A percentile compares a stretch with the other conserved stretches of the same genome.
These are phyloP conservation scores for Piliocolobus tephrosceles DNA, from an alignment of 2,113 vertebrate species.

Conservation along the genomic window DNA sequence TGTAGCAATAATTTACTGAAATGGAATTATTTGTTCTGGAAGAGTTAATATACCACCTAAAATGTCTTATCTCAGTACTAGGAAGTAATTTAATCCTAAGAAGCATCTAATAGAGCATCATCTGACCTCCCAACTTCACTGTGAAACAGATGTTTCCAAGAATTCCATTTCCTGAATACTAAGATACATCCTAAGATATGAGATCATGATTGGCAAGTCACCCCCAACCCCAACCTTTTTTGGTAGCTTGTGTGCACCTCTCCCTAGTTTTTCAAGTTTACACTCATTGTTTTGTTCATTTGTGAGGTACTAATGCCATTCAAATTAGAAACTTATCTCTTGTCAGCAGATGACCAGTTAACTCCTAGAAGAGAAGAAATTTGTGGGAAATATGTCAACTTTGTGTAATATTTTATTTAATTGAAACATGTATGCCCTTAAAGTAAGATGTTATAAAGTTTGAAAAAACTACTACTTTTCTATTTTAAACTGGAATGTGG, in stretches of 20 bases:
- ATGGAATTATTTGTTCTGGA: conserved; percentile 39
- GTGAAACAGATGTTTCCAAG: conserved; percentile 43
- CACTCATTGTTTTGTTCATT: not conserved
- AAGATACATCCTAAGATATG: conserved; percentile 34
- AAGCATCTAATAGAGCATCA: conserved; percentile 9
- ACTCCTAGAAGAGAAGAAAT: not conserved
- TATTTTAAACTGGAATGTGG: conserved; percentile 34
- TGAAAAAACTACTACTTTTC: not conserved
- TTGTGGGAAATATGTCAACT: not conserved
- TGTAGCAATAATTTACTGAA: conserved; percentile 71
- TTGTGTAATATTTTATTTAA: not conserved
- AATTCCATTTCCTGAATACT: not conserved
- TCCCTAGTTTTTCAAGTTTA: not conserved
- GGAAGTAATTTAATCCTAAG: conserved; percentile 23
- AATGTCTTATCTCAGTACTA: conserved; percentile 45
- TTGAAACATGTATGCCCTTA: not conserved
- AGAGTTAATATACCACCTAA: conserved; percentile 38
- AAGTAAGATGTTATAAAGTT: not conserved
- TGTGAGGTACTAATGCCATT: not conserved
- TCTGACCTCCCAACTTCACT: conserved; percentile 38
- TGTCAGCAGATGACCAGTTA: not conserved
- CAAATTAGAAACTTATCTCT: conserved; percentile 19
- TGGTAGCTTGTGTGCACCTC: not conserved
- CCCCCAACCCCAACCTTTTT: not conserved
- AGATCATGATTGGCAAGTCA: conserved; percentile 48